A percentile compares a stretch with the other conserved stretches of the same genome.
phyloP scores from a whole-genome alignment of 2,113 vertebrate genomes.

The Cyanoderma ruficeps region DNA sequence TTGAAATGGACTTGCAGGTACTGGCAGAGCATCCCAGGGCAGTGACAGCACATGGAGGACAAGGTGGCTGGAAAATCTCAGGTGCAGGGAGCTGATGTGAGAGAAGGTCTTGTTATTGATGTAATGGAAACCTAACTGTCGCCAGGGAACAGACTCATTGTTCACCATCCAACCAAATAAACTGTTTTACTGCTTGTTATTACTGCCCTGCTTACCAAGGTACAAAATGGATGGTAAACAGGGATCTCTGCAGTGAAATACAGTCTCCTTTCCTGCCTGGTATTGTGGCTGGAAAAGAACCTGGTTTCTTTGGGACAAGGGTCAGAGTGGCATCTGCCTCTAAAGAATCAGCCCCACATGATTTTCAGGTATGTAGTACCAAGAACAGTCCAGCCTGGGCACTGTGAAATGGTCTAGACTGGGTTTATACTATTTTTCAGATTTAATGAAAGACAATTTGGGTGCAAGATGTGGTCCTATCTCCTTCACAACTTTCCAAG shows the following conservation, averaged over 20 bases:
- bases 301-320: not conserved
- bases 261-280: not conserved
- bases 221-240: not conserved
- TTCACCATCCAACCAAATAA: conserved; percentile 19
- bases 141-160: not conserved
- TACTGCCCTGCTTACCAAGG: not conserved
- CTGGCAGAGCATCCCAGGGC: not conserved
- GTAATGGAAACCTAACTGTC: not conserved
- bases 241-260: not conserved
- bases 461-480: not conserved
- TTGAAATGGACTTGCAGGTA: not conserved
- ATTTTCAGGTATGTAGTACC: not conserved
- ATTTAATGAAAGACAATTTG: not conserved
- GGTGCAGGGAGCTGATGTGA: not conserved
- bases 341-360: fast-evolving
- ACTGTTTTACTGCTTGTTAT: not conserved
- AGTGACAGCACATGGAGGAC: not conserved
- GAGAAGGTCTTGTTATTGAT: not conserved
- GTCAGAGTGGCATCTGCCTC: not conserved
- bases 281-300: not conserved
- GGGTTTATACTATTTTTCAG: not conserved
- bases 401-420: not conserved
- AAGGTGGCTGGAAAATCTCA: not conserved
- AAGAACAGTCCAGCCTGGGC: not conserved
- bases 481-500: not conserved